Conservation (phyloP, 2,113 vertebrate species). For the Xerus inauris region DNA sequence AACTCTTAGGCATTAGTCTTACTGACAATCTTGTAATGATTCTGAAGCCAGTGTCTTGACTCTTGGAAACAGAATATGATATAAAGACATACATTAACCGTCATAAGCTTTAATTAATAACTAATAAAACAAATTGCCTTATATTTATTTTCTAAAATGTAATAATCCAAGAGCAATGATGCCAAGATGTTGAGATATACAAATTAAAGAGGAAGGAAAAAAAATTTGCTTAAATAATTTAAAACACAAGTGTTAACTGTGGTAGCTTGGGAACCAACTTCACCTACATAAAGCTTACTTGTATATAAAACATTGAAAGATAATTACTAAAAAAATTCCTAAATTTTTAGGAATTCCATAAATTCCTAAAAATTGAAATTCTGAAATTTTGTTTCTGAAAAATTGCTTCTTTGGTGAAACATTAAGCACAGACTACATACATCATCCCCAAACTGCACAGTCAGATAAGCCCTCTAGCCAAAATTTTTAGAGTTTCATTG, state of each 20-base stretch:
- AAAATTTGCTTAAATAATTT: not conserved
- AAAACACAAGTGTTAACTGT: slow-evolving; percentile 35
- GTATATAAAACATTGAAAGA: slow-evolving; percentile 35
- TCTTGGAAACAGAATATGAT: not conserved
- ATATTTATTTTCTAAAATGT: slow-evolving; percentile 45
- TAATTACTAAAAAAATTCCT: slow-evolving; percentile 41
- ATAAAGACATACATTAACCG: not conserved
- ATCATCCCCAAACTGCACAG: not conserved
- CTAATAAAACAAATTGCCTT: slow-evolving; percentile 19
- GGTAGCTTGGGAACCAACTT: not conserved
- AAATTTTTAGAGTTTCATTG: slow-evolving; percentile 21
- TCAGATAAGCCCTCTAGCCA: not conserved
- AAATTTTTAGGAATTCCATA: too few species aligned
- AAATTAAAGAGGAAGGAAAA: not conserved
- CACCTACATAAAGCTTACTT: slow-evolving; percentile 35
- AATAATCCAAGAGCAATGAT: not conserved
- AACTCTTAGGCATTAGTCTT: slow-evolving; percentile 42
- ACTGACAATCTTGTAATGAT: not conserved
- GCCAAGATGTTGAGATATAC: slow-evolving; percentile 4
- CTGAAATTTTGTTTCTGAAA: slow-evolving; percentile 57
- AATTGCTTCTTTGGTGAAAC: slow-evolving; percentile 51
- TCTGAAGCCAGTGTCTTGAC: slow-evolving; percentile 36
- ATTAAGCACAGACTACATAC: not conserved
- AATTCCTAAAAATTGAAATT: slow-evolving; percentile 58
- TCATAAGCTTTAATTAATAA: not conserved